A percentile compares a stretch with the other conserved stretches of the same genome.
Evolutionary conservation across 2,113 vertebrate species (phyloP).

Genomic region (Anoura caudifer): DNA sequence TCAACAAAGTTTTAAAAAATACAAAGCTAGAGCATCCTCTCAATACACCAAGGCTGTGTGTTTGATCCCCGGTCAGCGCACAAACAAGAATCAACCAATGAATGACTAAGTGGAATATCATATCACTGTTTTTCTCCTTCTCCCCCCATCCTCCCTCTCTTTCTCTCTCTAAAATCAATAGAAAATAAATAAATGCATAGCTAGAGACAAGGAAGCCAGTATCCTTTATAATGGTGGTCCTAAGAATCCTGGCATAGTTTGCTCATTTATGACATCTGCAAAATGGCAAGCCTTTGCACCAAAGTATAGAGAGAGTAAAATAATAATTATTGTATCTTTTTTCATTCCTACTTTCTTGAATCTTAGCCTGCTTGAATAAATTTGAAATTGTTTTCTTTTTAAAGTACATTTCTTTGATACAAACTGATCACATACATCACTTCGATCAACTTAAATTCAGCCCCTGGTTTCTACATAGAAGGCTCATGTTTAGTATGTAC

Average conservation of each 20-base stretch:
- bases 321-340: neutral
- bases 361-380: neutral
- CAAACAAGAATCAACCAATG: too few species aligned
- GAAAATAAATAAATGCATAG: neutral
- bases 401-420: neutral
- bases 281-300: neutral
- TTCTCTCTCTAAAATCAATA: too few species aligned
- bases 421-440: slow-evolving; percentile 35
- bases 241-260: neutral
- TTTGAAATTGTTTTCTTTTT: neutral
- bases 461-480: neutral
- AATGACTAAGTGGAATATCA: too few species aligned
- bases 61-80: too few species aligned
- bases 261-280: neutral
- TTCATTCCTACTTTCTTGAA: neutral
- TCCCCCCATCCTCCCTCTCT: too few species aligned
- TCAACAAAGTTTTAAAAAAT: neutral
- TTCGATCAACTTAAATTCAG: slow-evolving; percentile 24
- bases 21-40: too few species aligned
- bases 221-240: neutral
- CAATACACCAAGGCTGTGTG: too few species aligned
- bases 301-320: neutral
- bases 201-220: neutral
- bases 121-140: too few species aligned
- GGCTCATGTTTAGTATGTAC: neutral